phyloP scores from a whole-genome alignment of 2,113 vertebrate genomes.

The Tachycineta bicolor region DNA sequence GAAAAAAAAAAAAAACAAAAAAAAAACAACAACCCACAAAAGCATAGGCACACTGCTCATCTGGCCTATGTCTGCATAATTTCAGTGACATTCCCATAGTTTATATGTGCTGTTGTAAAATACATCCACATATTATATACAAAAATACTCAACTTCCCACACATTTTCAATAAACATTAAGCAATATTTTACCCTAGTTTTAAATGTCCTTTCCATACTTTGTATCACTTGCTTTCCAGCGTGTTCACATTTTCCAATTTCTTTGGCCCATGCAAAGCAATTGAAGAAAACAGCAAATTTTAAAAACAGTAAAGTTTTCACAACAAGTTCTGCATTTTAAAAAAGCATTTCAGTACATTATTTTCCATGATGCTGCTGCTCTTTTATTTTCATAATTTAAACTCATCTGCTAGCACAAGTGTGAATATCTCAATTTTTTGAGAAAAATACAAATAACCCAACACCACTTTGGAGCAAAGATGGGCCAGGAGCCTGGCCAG shows the following conservation, averaged over 20 bases:
- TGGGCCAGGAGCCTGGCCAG: background rate
- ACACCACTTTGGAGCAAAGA: background rate
- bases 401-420: background rate
- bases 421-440: background rate
- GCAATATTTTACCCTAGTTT: background rate
- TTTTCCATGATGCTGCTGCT: background rate
- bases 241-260: background rate
- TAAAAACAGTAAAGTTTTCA: background rate
- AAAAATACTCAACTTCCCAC: conserved; percentile 41
- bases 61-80: conserved; percentile 12
- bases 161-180: conserved; percentile 4
- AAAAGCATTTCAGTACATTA: background rate
- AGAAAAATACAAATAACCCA: background rate
- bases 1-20: background rate
- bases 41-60: background rate
- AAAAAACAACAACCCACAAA: too few species aligned
- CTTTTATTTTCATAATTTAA: background rate
- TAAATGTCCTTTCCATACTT: background rate
- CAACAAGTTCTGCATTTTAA: background rate
- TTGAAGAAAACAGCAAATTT: background rate
- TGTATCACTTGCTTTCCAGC: background rate
- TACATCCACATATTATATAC: conserved; percentile 24
- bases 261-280: background rate
- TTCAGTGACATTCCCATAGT: background rate
- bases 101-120: background rate